Evolutionary conservation across 2,888 invertebrate species (phyloP), one percentile per base, ranked within the genome.

Genomic region (Drepanosiphum platanoidis): DNA sequence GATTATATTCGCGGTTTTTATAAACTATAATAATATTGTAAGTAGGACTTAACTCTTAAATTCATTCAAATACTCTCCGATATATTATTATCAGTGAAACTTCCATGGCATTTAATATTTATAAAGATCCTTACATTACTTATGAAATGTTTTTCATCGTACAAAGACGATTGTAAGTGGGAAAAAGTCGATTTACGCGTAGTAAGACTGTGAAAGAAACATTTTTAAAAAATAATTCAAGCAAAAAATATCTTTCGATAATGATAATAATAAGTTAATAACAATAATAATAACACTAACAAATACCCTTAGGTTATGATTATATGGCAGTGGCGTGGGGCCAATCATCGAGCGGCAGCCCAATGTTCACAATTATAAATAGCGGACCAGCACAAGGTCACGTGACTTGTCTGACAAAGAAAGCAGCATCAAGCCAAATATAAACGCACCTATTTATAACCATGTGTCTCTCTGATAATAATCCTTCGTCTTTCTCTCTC

Each of bases 311-410:
- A 39, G 81, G 81, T 72, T 82, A 82, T 71, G 70, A 74, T 77
- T 77, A 13, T 75, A 58, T 52, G 36, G 77, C 68, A 39, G 46
- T 84, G 77, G 84, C 84, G 39, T 72, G 71, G n/a, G n/a, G 81
- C 81, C 81, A 82, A 82, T 72, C 58, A 82, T 72, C 42, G 39
- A 30, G 77, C 77, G 27, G 52, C 58, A 84, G 83, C 84, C 58
- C 68, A 84, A 84, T 58, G 68, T 70, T 77, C 77, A 84, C 18
- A n/a, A 75, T 77, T 84, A 84, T 84, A 84, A 84, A 84, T 84
- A 84, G 84, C 84, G 68, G 84, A 58, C 84, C 75, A 75, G 84
- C 74, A 84, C 84, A 84, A 84, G 84, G 84, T 84, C 84, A 84
- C 84, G 66, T 77, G 84, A 66, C 75, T 70, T 77, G 77, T 84